Percentiles rank a stretch among this genome's conserved stretches.
Conservation (phyloP, 1,140 invertebrate genomes). For the Triops cancriformis region DNA sequence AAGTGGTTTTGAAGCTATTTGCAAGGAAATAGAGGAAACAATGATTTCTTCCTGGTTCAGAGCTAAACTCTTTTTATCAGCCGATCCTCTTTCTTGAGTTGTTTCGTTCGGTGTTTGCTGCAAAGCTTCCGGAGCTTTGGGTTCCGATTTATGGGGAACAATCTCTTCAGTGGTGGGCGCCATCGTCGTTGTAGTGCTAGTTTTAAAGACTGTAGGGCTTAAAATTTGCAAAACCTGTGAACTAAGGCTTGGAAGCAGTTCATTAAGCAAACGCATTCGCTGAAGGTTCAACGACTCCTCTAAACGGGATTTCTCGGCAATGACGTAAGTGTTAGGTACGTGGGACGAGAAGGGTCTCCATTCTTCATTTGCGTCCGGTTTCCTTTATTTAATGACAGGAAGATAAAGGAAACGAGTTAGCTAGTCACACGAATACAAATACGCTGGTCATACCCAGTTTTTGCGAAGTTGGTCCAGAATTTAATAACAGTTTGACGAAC, state of each 20-base stretch:
- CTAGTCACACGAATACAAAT: background rate
- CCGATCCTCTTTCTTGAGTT: background rate
- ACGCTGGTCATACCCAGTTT: background rate
- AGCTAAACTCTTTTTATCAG: background rate
- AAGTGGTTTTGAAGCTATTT: background rate
- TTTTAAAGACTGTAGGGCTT: background rate
- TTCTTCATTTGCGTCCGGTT: background rate
- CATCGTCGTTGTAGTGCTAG: background rate
- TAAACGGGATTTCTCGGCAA: background rate
- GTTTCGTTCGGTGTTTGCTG: background rate
- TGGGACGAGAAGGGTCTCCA: background rate
- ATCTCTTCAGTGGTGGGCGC: background rate
- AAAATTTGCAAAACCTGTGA: background rate
- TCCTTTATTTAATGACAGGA: background rate
- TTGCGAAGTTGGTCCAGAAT: background rate
- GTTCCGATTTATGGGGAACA: background rate
- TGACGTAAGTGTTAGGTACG: background rate
- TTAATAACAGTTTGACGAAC: background rate
- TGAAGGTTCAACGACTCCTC: background rate
- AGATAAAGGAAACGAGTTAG: background rate
- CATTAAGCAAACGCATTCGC: background rate
- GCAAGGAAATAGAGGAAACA: background rate
- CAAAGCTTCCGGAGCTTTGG: background rate
- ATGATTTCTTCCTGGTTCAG: background rate
- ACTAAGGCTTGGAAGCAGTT: background rate